These are phyloP conservation scores for Heterohyrax brucei DNA, from an alignment of 2,797 vertebrate species.

Conservation along the genomic window DNA sequence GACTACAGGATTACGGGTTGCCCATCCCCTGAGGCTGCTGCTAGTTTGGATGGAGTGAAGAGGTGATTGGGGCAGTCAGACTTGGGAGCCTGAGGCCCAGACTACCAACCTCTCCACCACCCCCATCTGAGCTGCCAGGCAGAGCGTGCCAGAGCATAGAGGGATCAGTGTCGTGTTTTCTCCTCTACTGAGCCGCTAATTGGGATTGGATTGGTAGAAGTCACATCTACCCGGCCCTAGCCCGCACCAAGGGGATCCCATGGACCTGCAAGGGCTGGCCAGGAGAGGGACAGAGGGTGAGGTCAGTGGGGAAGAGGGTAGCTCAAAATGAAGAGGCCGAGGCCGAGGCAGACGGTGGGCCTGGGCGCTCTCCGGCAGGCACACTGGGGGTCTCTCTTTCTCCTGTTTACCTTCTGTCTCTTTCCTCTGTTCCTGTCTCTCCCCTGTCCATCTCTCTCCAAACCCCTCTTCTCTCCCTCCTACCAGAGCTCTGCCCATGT, in stretches of 20 bases:
- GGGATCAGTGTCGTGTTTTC: slow-evolving; percentile 70
- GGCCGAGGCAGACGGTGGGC: neutral
- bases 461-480: neutral
- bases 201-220: slow-evolving; percentile 78
- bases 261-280: neutral
- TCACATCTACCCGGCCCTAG: slow-evolving; percentile 41
- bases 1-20: neutral
- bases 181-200: slow-evolving; percentile 83
- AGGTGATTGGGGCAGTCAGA: neutral
- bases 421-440: neutral
- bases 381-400: neutral
- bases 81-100: neutral
- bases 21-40: no score
- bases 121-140: neutral
- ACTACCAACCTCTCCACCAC: neutral
- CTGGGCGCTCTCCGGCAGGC: neutral
- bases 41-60: neutral
- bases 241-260: neutral
- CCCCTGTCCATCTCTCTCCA: neutral
- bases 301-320: neutral
- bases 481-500: neutral
- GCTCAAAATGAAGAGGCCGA: neutral
- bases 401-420: neutral
- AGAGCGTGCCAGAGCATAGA: slow-evolving; percentile 50
- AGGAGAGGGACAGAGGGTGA: neutral